Evolutionary conservation across 1,140 invertebrate genomes (phyloP).

Genomic region (Lepidurus packardi): DNA sequence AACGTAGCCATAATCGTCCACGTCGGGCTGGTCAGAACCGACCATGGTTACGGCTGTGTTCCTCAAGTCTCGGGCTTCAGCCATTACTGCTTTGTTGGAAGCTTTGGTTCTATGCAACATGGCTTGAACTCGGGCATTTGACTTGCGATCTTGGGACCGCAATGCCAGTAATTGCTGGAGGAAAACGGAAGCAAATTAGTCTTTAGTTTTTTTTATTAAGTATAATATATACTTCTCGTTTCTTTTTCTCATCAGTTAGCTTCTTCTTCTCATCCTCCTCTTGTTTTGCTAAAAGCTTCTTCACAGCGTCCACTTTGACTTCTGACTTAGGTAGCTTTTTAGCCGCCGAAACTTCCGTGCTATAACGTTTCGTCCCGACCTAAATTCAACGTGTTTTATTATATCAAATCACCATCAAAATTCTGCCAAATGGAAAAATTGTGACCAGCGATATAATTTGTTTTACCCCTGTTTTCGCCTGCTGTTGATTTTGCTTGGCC

Average conservation of each 20-base stretch:
- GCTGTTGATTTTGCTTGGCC: slow-evolving; percentile 37
- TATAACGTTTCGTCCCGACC: slow-evolving; percentile 56
- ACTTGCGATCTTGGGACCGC: slow-evolving; percentile 59
- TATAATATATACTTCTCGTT: slow-evolving; percentile 49
- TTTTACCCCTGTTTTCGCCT: slow-evolving; percentile 36
- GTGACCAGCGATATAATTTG: neutral
- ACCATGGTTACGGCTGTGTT: slow-evolving; percentile 67
- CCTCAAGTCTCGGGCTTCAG: slow-evolving; percentile 69
- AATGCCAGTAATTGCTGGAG: slow-evolving; percentile 59
- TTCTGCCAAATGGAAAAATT: too few species aligned
- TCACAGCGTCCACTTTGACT: slow-evolving; percentile 65
- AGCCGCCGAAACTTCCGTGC: slow-evolving; percentile 68
- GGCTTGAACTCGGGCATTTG: slow-evolving; percentile 53
- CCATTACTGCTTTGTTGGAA: slow-evolving; percentile 75
- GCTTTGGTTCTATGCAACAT: slow-evolving; percentile 75
- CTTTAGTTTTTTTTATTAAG: slow-evolving; percentile 28
- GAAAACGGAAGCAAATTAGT: slow-evolving; percentile 36
- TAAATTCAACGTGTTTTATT: slow-evolving; percentile 30
- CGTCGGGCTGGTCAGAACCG: slow-evolving; percentile 67
- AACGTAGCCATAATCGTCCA: slow-evolving; percentile 84
- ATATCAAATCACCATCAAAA: too few species aligned
- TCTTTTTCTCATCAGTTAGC: slow-evolving; percentile 56
- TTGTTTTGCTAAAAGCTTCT: slow-evolving; percentile 72
- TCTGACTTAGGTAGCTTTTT: slow-evolving; percentile 66
- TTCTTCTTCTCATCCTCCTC: slow-evolving; percentile 69